phyloP scores from a whole-genome alignment of 2,113 vertebrate genomes.

The Donacobius atricapilla region DNA sequence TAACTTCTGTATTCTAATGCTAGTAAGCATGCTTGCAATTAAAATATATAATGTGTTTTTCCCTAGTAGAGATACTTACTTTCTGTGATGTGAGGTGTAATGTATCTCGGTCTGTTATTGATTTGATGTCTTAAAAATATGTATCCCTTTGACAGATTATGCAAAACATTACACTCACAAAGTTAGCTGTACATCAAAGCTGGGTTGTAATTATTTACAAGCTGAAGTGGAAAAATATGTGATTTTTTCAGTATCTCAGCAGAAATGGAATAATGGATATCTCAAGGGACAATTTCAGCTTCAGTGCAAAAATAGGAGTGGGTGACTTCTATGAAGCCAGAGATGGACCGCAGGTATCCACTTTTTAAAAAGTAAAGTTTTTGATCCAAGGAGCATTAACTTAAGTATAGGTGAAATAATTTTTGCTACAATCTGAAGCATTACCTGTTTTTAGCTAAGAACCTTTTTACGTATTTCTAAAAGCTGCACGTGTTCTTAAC shows the following conservation, averaged over 20 bases:
- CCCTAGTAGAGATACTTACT: constrained; percentile 55
- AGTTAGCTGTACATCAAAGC: constrained; percentile 73
- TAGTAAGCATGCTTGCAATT: constrained; percentile 24
- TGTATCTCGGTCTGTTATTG: constrained; percentile 29
- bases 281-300: constrained; percentile 97
- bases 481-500: background rate
- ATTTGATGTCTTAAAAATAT: constrained; percentile 56
- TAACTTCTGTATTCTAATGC: background rate
- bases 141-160: constrained; percentile 59
- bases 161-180: constrained; percentile 63
- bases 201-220: constrained; percentile 78
- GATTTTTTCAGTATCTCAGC: constrained; percentile 93
- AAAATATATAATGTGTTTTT: constrained; percentile 1
- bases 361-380: constrained; percentile 80
- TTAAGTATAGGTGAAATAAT: constrained; percentile 70
- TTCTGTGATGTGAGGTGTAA: constrained; percentile 46
- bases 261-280: constrained; percentile 95
- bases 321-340: constrained; percentile 98
- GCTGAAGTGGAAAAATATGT: constrained; percentile 85
- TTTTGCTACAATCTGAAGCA: constrained; percentile 58
- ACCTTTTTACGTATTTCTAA: background rate
- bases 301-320: constrained; percentile 96
- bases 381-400: constrained; percentile 72
- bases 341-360: constrained; percentile 91
- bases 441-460: constrained; percentile 57